Conservation (phyloP, 2,888 invertebrate genomes). For the Diadromus collaris region DNA sequence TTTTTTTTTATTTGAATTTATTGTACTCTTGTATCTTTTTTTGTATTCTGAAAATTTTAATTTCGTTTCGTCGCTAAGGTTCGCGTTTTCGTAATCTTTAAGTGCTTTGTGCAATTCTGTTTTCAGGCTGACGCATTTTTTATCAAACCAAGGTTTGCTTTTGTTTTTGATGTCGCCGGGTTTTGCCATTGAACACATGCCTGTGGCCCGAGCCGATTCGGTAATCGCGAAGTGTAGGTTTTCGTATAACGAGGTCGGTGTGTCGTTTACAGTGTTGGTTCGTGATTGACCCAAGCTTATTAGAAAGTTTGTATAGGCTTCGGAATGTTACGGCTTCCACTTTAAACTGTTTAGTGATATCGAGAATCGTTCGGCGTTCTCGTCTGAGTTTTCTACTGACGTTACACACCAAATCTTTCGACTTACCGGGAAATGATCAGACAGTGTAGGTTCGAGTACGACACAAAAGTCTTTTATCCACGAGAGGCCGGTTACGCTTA, state of each 20-base stretch:
- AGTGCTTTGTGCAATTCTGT: not conserved
- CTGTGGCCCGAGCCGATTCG: constrained; percentile 2
- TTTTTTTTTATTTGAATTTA: constrained; percentile 7
- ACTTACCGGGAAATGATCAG: constrained; percentile 14
- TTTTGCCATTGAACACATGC: not conserved
- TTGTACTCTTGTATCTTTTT: not conserved
- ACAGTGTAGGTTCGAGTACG: not conserved
- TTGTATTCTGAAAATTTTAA: not conserved
- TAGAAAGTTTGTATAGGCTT: not conserved
- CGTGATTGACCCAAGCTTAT: not conserved
- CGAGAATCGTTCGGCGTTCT: not conserved
- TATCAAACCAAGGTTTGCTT: constrained; percentile 29
- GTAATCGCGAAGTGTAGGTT: constrained; percentile 1
- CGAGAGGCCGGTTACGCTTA: not conserved
- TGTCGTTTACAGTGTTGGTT: not conserved
- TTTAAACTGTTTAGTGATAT: not conserved
- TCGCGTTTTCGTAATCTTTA: not conserved
- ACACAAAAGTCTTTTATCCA: constrained; percentile 12
- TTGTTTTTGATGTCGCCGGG: not conserved
- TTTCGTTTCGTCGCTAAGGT: not conserved
- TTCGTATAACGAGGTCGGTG: constrained; percentile 7
- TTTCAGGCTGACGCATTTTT: constrained; percentile 11
- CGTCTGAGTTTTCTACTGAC: not conserved
- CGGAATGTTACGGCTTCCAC: not conserved
- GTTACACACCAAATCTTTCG: not conserved